Conservation (phyloP, 2,888 invertebrate genomes). For the Caenorhabditis imperialis region DNA sequence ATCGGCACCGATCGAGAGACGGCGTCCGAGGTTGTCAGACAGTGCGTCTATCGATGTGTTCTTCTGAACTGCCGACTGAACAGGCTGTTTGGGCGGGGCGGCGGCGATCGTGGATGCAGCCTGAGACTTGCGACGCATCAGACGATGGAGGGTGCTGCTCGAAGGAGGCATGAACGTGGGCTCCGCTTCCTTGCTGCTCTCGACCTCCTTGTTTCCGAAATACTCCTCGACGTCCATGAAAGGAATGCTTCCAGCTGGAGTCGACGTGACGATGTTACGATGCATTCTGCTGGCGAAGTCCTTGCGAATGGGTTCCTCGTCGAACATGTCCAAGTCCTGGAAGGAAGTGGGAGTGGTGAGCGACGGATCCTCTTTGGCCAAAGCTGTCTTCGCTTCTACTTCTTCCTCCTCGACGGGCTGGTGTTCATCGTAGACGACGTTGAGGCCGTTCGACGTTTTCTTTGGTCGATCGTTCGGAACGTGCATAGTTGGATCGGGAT, state of each 20-base stretch:
- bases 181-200: neutral
- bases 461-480: constrained; percentile 1
- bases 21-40: constrained; percentile 33
- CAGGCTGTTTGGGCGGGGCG: neutral
- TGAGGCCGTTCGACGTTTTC: constrained; percentile 21
- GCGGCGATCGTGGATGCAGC: constrained; percentile 2
- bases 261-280: constrained; percentile 35
- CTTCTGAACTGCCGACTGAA: neutral
- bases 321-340: constrained; percentile 4
- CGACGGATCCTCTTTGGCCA: neutral
- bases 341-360: constrained; percentile 8
- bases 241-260: constrained; percentile 32
- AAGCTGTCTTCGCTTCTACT: neutral
- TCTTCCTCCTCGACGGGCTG: neutral
- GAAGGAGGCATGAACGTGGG: constrained; percentile 20
- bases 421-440: constrained; percentile 29
- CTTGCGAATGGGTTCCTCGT: constrained; percentile 15
- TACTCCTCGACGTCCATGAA: constrained; percentile 33
- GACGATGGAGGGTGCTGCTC: constrained; percentile 17
- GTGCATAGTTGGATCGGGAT: constrained; percentile 39
- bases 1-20: constrained; percentile 40
- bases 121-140: constrained; percentile 29
- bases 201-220: constrained; percentile 34
- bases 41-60: constrained; percentile 41
- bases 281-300: constrained; percentile 2